Percentiles rank a stretch among this genome's conserved stretches.
Evolutionary conservation across 2,888 invertebrate genomes (phyloP).

Genomic region (Cantharis flavilabris): DNA sequence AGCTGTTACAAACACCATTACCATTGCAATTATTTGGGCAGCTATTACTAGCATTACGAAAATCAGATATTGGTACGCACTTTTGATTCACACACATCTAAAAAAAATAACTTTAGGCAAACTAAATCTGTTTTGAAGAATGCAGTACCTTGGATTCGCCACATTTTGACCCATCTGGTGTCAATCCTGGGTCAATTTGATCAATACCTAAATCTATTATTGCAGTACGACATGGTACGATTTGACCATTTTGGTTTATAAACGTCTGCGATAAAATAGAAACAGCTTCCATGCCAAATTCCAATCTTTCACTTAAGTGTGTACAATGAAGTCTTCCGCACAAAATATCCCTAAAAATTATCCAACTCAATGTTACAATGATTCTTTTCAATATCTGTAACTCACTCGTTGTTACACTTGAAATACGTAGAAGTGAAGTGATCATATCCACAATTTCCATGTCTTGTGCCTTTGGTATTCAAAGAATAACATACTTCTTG

Average conservation of each 20-base stretch:
- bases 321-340: constrained; percentile 96
- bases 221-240: constrained; percentile 88
- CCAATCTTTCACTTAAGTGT: constrained; percentile 89
- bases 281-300: constrained; percentile 93
- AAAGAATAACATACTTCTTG: constrained; percentile 83
- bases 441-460: constrained; percentile 95
- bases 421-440: constrained; percentile 72
- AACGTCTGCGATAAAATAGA: constrained; percentile 82
- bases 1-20: constrained; percentile 84
- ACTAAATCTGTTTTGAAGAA: background rate
- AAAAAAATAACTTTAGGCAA: constrained; percentile 30
- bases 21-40: constrained; percentile 83
- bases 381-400: constrained; percentile 34
- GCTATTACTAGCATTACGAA: constrained; percentile 62
- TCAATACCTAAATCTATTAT: constrained; percentile 89
- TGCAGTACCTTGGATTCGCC: constrained; percentile 77
- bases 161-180: constrained; percentile 93
- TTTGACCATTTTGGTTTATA: constrained; percentile 76
- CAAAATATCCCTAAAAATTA: constrained; percentile 65
- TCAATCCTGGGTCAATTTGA: constrained; percentile 91
- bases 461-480: constrained; percentile 78
- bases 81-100: constrained; percentile 92
- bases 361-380: background rate
- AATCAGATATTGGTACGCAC: constrained; percentile 74
- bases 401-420: constrained; percentile 72